Percentiles rank a stretch among this genome's conserved stretches.
Evolutionary conservation across 2,113 vertebrate genomes (phyloP).

Genomic region (Tachuris rubrigastra): DNA sequence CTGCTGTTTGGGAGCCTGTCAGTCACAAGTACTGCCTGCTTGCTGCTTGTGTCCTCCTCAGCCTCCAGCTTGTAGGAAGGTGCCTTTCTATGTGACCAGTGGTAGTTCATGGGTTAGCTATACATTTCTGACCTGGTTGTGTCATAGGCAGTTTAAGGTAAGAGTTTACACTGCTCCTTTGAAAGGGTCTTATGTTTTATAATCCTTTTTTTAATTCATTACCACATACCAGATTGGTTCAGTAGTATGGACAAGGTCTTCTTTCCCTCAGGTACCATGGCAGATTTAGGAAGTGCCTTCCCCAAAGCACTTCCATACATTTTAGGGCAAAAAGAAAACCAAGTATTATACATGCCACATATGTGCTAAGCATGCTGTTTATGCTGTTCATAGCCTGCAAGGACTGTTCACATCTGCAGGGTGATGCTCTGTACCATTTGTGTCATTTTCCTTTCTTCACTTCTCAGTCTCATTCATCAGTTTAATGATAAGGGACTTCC

Average conservation of each 20-base stretch:
- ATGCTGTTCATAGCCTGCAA: background rate
- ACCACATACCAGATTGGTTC: background rate
- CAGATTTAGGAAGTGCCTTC: background rate
- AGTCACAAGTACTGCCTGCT: background rate
- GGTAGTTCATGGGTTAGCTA: background rate
- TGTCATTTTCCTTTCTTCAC: background rate
- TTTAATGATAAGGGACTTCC: background rate
- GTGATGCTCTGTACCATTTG: background rate
- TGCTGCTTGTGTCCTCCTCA: background rate
- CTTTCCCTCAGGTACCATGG: background rate
- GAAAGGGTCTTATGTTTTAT: background rate
- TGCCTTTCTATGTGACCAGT: background rate
- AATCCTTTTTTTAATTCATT: background rate
- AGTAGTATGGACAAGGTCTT: background rate
- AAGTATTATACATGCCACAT: too few species aligned
- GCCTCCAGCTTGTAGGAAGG: fast-evolving
- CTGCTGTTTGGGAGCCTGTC: background rate
- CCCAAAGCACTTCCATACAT: background rate
- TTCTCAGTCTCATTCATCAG: background rate
- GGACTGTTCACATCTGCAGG: background rate
- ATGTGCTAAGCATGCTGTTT: background rate
- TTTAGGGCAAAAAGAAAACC: background rate
- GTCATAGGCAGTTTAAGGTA: background rate
- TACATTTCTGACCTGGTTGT: background rate
- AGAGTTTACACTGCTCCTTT: background rate